Conservation (phyloP, 1,140 invertebrate species). For the Scaptomyza pallida region DNA sequence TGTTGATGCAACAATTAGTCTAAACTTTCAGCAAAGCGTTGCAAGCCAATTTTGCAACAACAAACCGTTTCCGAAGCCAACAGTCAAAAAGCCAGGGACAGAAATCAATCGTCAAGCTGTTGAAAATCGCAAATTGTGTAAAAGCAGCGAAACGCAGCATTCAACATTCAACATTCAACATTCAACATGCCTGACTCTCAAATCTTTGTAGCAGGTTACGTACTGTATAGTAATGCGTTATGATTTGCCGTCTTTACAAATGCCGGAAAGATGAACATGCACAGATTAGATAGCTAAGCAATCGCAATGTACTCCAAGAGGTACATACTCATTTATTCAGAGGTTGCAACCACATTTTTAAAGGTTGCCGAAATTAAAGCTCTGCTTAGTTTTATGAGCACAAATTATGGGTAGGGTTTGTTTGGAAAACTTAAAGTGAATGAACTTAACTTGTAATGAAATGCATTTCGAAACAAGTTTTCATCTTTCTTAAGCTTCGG, state of each 20-base stretch:
- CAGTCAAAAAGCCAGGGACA: constrained; percentile 37
- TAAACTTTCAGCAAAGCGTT: constrained; percentile 65
- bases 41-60: constrained; percentile 54
- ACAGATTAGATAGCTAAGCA: constrained; percentile 49
- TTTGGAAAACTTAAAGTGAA: background rate
- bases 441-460: background rate
- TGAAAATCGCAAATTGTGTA: constrained; percentile 75
- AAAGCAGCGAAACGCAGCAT: constrained; percentile 56
- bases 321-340: background rate
- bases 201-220: constrained; percentile 35
- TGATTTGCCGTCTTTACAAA: constrained; percentile 64
- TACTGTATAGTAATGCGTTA: constrained; percentile 70
- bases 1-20: constrained; percentile 77
- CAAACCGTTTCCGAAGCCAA: constrained; percentile 46
- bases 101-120: constrained; percentile 80
- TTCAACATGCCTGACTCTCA: constrained; percentile 16
- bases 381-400: background rate
- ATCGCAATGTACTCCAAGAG: constrained; percentile 1
- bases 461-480: too few relatives aligned
- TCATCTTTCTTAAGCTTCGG: too few relatives aligned
- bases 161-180: constrained; percentile 37
- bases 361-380: background rate
- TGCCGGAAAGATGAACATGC: constrained; percentile 74
- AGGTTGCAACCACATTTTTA: background rate
- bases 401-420: background rate